These are phyloP conservation scores for Hippocampus zosterae DNA, from an alignment of 2,113 vertebrate genomes.

Conservation along the genomic window DNA sequence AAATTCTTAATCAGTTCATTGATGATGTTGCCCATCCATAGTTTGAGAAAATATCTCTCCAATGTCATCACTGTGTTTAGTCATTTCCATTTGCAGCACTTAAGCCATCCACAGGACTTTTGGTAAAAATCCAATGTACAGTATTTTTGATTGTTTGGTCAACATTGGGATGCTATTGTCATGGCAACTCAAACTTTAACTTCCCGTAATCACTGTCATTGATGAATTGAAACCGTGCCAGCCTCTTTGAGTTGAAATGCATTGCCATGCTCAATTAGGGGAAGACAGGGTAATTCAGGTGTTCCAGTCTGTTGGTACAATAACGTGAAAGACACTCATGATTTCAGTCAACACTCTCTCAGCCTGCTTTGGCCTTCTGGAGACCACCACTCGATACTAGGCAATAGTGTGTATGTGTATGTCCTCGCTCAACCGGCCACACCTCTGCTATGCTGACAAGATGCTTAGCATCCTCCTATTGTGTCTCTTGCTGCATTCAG, in stretches of 20 bases:
- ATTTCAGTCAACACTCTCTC: slow-evolving; percentile 48
- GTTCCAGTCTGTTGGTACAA: slow-evolving; percentile 40
- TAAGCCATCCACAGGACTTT: slow-evolving; percentile 65
- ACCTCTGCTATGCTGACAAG: slow-evolving; percentile 71
- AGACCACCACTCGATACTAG: slow-evolving; percentile 21
- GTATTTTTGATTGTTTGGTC: slow-evolving; percentile 34
- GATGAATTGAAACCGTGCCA: slow-evolving; percentile 36
- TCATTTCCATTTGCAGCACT: slow-evolving; percentile 46
- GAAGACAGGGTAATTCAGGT: slow-evolving; percentile 57
- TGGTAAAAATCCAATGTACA: slow-evolving; percentile 14
- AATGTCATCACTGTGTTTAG: slow-evolving; percentile 42
- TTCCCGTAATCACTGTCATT: slow-evolving; percentile 21
- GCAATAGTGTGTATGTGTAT: slow-evolving; percentile 24
- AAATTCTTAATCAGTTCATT: neutral
- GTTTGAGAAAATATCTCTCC: slow-evolving; percentile 31
- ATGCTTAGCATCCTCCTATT: slow-evolving; percentile 70
- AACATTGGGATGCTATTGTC: slow-evolving; percentile 6
- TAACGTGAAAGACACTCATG: slow-evolving; percentile 53
- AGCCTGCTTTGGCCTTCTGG: slow-evolving; percentile 44
- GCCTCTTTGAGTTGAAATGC: slow-evolving; percentile 46
- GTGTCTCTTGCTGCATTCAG: slow-evolving; percentile 76
- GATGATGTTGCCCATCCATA: neutral
- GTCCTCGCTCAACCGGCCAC: slow-evolving; percentile 72
- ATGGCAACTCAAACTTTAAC: slow-evolving; percentile 56
- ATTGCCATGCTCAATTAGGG: slow-evolving; percentile 46